Evolutionary conservation across 2,797 vertebrate species (phyloP).

Genomic region (Gallinago stenura): DNA sequence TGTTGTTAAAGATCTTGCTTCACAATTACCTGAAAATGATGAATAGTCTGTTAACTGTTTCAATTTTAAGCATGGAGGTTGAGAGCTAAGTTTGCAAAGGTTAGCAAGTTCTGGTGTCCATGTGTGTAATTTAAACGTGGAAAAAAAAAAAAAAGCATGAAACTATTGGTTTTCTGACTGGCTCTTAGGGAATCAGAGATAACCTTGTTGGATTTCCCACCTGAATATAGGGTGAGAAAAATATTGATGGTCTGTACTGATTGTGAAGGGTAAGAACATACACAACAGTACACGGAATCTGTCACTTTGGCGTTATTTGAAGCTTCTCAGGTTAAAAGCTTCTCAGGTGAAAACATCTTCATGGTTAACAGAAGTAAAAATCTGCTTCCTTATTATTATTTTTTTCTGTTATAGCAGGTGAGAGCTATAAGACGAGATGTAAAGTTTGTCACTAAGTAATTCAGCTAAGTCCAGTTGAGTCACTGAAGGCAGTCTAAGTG

Average conservation of each 20-base stretch:
- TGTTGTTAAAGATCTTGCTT: not conserved
- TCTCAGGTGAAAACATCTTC: slow-evolving; percentile 46
- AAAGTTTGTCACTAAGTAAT: not conserved
- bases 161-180: not conserved
- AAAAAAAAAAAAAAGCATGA: not conserved
- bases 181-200: not conserved
- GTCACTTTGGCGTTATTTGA: not conserved
- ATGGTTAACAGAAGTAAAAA: not conserved
- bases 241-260: not conserved
- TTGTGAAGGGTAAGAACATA: not conserved
- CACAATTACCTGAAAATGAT: not conserved
- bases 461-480: not conserved
- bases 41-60: not conserved
- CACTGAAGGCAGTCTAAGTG: not conserved
- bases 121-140: not conserved
- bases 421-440: not conserved
- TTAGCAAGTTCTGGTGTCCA: not conserved
- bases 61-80: not conserved
- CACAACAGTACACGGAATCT: not conserved
- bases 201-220: not conserved
- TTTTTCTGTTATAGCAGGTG: not conserved
- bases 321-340: slow-evolving; percentile 63
- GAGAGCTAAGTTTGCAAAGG: not conserved
- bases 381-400: not conserved
- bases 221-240: not conserved